phyloP scores from a whole-genome alignment of 2,888 invertebrate species.

The Tachystola acroxantha region DNA sequence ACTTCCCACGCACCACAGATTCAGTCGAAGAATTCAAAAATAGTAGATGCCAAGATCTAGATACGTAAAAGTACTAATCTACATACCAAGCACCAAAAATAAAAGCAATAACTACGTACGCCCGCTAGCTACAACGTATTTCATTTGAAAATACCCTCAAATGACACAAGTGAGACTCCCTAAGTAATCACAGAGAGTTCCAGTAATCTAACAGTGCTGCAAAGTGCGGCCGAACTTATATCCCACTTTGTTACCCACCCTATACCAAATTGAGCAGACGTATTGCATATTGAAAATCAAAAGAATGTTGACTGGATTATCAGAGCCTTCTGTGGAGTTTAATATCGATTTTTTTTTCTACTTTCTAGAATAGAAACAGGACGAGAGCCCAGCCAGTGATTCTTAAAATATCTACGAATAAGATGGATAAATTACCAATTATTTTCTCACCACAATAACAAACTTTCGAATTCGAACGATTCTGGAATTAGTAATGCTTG shows the following conservation, averaged over 20 bases:
- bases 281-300: constrained; percentile 32
- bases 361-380: too few relatives aligned
- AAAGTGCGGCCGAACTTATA: constrained; percentile 1
- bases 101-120: constrained; percentile 17
- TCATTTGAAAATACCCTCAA: background rate
- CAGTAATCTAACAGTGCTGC: background rate
- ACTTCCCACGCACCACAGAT: constrained; percentile 26
- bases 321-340: constrained; percentile 12
- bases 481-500: too few relatives aligned
- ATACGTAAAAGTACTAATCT: constrained; percentile 15
- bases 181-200: background rate
- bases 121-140: constrained; percentile 13
- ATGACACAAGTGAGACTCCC: background rate
- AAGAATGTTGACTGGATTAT: constrained; percentile 30
- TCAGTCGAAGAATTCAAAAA: constrained; percentile 16
- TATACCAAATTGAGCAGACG: constrained; percentile 29
- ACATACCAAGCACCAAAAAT: constrained; percentile 42
- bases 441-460: too few relatives aligned
- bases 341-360: too few relatives aligned
- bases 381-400: too few relatives aligned
- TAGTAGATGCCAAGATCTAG: constrained; percentile 7
- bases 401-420: too few relatives aligned
- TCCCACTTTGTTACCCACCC: too few relatives aligned
- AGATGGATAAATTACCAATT: too few relatives aligned
- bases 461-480: too few relatives aligned